Conservation (phyloP, 2,888 invertebrate species). For the Mythimna lalbum region DNA sequence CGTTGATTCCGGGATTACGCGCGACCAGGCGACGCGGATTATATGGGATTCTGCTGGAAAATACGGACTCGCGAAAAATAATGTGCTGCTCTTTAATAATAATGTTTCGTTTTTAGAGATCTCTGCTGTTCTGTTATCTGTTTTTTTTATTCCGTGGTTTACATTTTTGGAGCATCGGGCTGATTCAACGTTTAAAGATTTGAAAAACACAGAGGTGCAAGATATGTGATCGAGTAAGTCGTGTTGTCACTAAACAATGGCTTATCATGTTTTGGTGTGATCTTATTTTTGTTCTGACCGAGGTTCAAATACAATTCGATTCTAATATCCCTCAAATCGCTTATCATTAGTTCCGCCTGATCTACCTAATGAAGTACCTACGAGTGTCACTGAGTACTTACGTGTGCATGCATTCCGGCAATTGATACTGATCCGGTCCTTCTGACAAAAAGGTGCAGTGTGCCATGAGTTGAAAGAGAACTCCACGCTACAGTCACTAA, state of each 20-base stretch:
- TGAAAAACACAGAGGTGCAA: background rate
- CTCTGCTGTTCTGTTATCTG: background rate
- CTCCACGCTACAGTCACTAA: conserved; percentile 2
- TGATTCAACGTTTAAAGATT: background rate
- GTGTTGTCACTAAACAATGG: background rate
- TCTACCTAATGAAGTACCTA: background rate
- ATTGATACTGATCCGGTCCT: conserved; percentile 23
- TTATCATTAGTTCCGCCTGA: background rate
- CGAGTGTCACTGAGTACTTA: background rate
- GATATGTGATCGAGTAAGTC: too few relatives aligned
- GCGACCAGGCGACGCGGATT: conserved; percentile 36
- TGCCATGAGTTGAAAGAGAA: background rate
- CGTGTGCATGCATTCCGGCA: background rate
- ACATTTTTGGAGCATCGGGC: background rate
- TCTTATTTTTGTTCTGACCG: background rate
- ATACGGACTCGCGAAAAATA: conserved; percentile 22
- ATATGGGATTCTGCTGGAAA: conserved; percentile 27
- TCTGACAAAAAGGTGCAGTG: background rate
- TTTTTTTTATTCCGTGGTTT: background rate
- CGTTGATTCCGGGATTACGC: conserved; percentile 48
- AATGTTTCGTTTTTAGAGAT: conserved; percentile 16
- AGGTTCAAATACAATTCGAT: background rate
- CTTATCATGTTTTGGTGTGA: background rate
- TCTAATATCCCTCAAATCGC: background rate
- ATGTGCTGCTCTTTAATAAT: conserved; percentile 26